These are phyloP conservation scores for Zoanthus gigantus DNA, from an alignment of 92 coral and sea anemone genomes.

Conservation along the genomic window DNA sequence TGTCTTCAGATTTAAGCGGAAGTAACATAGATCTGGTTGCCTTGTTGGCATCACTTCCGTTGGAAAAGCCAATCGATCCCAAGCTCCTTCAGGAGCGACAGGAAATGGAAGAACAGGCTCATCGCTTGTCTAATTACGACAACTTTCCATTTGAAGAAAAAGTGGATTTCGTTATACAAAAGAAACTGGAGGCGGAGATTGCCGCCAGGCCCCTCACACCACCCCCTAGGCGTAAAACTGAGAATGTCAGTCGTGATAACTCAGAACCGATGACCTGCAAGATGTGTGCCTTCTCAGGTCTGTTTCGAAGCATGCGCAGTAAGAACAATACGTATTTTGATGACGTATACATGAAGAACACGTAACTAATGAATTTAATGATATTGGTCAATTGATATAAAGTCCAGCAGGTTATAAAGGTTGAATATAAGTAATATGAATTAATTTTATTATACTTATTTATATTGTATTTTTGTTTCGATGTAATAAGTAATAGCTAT, in stretches of 20 bases:
- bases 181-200: conserved; percentile 53
- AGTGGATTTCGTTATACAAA: conserved; percentile 56
- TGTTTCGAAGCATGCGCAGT: conserved; percentile 49
- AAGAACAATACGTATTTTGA: conserved; percentile 10
- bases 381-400: background rate
- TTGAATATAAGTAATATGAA: background rate
- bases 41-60: conserved; percentile 79
- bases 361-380: background rate
- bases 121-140: conserved; percentile 84
- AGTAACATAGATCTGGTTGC: conserved; percentile 80
- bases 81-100: conserved; percentile 60
- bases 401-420: background rate
- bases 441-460: background rate
- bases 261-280: conserved; percentile 22
- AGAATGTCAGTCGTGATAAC: background rate
- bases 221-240: conserved; percentile 20
- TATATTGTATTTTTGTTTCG: background rate
- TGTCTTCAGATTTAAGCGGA: conserved; percentile 53
- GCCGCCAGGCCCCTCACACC: conserved; percentile 23
- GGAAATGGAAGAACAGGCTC: conserved; percentile 69
- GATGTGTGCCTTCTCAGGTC: conserved; percentile 47
- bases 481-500: background rate
- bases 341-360: conserved; percentile 38
- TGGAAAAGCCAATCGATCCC: conserved; percentile 66
- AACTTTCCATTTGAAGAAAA: conserved; percentile 78